Conservation (phyloP, 2,888 invertebrate species). For the Caenorhabditis afra region DNA sequence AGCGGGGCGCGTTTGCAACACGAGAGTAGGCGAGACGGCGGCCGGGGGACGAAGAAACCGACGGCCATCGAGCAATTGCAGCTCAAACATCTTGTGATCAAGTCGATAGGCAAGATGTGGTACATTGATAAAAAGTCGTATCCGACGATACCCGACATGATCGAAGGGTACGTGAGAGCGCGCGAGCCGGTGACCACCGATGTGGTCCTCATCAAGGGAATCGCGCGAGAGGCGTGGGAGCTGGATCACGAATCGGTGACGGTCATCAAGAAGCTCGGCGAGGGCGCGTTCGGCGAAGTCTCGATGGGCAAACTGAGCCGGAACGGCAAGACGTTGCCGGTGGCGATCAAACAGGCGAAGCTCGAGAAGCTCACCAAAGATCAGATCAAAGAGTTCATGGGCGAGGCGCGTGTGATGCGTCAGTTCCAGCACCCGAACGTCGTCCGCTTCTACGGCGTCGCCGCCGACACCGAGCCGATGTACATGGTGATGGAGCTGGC, state of each 20-base stretch:
- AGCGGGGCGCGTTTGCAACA: too few relatives aligned
- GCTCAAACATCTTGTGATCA: conserved; percentile 68
- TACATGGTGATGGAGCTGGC: conserved; percentile 72
- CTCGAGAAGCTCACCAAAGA: conserved; percentile 67
- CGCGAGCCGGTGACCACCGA: conserved; percentile 40
- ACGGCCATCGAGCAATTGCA: conserved; percentile 23
- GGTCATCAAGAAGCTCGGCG: conserved; percentile 69
- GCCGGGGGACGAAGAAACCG: too few relatives aligned
- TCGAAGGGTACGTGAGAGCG: conserved; percentile 45
- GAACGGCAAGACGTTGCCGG: conserved; percentile 37
- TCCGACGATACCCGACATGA: conserved; percentile 49
- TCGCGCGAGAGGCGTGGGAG: conserved; percentile 68
- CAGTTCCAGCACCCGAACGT: conserved; percentile 70
- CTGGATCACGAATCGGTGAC: conserved; percentile 67
- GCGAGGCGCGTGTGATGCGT: conserved; percentile 75
- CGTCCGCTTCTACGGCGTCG: conserved; percentile 69
- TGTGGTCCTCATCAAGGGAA: conserved; percentile 31
- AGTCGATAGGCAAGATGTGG: conserved; percentile 27
- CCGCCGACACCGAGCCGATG: conserved; percentile 66
- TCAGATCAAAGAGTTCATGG: conserved; percentile 76
- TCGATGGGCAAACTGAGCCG: conserved; percentile 39
- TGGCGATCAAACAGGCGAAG: conserved; percentile 69
- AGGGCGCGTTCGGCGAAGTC: conserved; percentile 74
- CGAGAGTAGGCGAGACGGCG: too few relatives aligned
- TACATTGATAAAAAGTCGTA: conserved; percentile 58